Evolutionary conservation across 1,140 invertebrate species (phyloP), one percentile per base, ranked within the genome.

Genomic region (Drosophila gunungcola): DNA sequence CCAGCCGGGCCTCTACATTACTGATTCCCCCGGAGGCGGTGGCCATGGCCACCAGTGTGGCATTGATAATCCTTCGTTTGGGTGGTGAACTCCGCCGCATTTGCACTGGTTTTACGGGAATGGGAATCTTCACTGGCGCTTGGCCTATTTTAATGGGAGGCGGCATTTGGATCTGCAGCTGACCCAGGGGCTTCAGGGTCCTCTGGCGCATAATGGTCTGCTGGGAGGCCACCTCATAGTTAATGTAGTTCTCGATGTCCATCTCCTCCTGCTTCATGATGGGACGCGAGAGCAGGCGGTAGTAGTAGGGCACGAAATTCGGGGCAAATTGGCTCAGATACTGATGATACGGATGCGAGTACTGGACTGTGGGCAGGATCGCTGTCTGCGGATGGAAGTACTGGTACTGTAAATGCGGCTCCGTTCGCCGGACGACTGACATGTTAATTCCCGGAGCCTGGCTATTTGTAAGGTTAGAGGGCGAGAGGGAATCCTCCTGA

Each of bases 221-320:
- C 42, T 86, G 81, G 12, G 38, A 16, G 10, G 34, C 43, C 52
- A 81, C 42, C 39, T 86, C 79, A 13, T 27, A 48, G 16, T 83
- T 86, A n/a, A 88, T 88, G 25, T 78, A 88, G 34, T 78, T 63
- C 25, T 83, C 83, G 21, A 86, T 62, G 25, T 88, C 74, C 69
- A 82, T 82, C 12, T 73, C 63, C 38, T 58, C 42, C 21, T 45
- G 51, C 9, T 27, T 70, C 32, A 70, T 54, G 27, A 76, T 63
- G 0, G 73, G 48, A 4, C 77, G 32, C 13, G 64, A 49, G 3
- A 67, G 36, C 39, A 80, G 52, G 41, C 46, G 38, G 25, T 76
- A 75, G 7, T 82, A 75, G 46, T 70, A 62, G 2, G 75, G 74
- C 41, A 63, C 55, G 34, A 69, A 78, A 9, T 45, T 67, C 7